Percentiles rank a stretch among this genome's conserved stretches.
These are phyloP conservation scores for Enteromius afrohamiltoni DNA, from an alignment of 2,797 vertebrate genomes.

Conservation along the genomic window DNA sequence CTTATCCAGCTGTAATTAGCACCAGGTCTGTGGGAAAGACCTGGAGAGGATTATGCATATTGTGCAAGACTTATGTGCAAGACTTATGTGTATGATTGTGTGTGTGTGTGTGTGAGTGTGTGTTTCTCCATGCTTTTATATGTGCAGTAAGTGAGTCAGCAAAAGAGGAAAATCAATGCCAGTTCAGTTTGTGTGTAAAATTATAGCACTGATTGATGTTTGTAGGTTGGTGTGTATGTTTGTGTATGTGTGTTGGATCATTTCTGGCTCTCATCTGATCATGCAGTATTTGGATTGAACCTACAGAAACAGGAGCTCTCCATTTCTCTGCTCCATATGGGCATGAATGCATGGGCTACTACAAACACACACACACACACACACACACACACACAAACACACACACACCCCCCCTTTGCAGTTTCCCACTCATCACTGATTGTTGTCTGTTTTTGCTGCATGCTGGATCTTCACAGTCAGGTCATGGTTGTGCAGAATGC, in stretches of 20 bases:
- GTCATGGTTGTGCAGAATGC: constrained; percentile 99
- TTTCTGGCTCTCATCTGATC: constrained; percentile 48
- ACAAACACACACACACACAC: constrained; percentile 57
- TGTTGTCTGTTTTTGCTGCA: constrained; percentile 84
- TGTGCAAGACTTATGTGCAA: constrained; percentile 25
- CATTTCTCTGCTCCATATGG: constrained; percentile 55
- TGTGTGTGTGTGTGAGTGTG: constrained; percentile 7
- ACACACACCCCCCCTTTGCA: constrained; percentile 59
- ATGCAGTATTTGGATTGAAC: constrained; percentile 47
- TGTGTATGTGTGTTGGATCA: constrained; percentile 31
- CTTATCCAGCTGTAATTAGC: constrained; percentile 29
- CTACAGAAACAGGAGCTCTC: constrained; percentile 49
- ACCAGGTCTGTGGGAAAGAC: constrained; percentile 12
- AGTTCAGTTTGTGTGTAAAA: constrained; percentile 68
- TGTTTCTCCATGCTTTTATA: background rate
- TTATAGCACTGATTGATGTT: constrained; percentile 60
- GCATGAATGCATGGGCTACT: constrained; percentile 62
- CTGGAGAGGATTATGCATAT: constrained; percentile 9
- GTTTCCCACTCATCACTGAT: constrained; percentile 75
- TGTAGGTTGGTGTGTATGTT: constrained; percentile 41
- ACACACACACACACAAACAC: constrained; percentile 57
- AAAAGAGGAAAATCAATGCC: constrained; percentile 67
- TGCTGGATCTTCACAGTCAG: constrained; percentile 92
- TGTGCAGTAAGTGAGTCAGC: constrained; percentile 59
- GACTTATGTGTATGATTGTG: background rate